These are phyloP conservation scores for Poeciliopsis gracilis DNA, from an alignment of 2,797 vertebrate species.

Conservation along the genomic window DNA sequence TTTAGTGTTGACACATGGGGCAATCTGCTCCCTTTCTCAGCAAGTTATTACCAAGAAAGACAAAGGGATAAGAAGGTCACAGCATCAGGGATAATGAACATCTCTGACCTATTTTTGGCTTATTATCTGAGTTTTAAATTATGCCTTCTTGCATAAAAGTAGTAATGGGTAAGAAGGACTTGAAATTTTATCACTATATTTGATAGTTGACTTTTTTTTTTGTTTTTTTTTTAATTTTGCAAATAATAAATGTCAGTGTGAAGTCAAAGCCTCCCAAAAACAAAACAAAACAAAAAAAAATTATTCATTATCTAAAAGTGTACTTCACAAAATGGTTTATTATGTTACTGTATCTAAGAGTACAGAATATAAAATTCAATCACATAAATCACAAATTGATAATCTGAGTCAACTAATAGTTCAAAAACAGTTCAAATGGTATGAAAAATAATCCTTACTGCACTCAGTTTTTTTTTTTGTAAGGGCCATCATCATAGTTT, in stretches of 20 bases:
- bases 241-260: neutral
- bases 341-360: too few relatives aligned
- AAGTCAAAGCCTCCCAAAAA: neutral
- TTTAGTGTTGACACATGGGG: conserved; percentile 43
- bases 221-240: neutral
- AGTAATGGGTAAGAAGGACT: neutral
- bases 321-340: too few relatives aligned
- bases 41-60: conserved; percentile 26
- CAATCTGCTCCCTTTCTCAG: conserved; percentile 35
- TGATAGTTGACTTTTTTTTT: neutral
- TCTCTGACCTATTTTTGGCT: conserved; percentile 1
- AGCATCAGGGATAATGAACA: conserved; percentile 26
- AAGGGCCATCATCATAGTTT: neutral
- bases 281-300: neutral
- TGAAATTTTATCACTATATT: neutral
- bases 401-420: neutral
- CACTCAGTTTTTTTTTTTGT: neutral
- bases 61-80: conserved; percentile 25
- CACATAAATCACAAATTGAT: neutral
- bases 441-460: neutral
- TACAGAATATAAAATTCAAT: neutral
- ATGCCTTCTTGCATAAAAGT: neutral
- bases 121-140: conserved; percentile 11
- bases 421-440: neutral
- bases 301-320: neutral